Conservation (phyloP, 1,140 invertebrate genomes). For the Nomia melanderi region DNA sequence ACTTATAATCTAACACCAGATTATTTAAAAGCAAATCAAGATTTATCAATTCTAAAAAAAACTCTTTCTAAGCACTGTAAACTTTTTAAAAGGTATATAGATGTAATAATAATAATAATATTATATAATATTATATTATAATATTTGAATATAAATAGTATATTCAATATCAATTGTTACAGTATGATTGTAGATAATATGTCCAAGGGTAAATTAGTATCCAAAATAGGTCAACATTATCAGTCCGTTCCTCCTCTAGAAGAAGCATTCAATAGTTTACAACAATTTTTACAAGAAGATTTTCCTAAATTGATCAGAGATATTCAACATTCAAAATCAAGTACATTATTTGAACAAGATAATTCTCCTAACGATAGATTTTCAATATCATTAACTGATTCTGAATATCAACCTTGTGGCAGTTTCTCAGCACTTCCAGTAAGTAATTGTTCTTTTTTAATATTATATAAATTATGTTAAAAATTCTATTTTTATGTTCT, state of each 20-base stretch:
- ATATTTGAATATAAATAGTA: slow-evolving; percentile 4
- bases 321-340: slow-evolving; percentile 70
- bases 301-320: slow-evolving; percentile 76
- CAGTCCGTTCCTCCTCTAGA: slow-evolving; percentile 77
- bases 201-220: slow-evolving; percentile 73
- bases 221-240: slow-evolving; percentile 73
- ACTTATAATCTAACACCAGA: slow-evolving; percentile 77
- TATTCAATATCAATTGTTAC: slow-evolving; percentile 49
- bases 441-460: slow-evolving; percentile 46
- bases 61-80: slow-evolving; percentile 73
- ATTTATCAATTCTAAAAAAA: slow-evolving; percentile 71
- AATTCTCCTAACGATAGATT: slow-evolving; percentile 11
- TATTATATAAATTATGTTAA: slow-evolving; percentile 27
- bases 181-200: slow-evolving; percentile 75
- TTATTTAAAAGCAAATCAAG: slow-evolving; percentile 70
- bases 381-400: neutral
- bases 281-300: slow-evolving; percentile 79
- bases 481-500: slow-evolving; percentile 18
- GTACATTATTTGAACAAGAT: slow-evolving; percentile 45
- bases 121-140: neutral
- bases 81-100: slow-evolving; percentile 72
- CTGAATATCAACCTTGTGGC: slow-evolving; percentile 66
- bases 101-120: too few species aligned
- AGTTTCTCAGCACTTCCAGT: slow-evolving; percentile 78
- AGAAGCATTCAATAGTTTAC: slow-evolving; percentile 76